Base-by-base conservation (phyloP, 2,888 invertebrate species). In the Epicampocera succincta region DNA sequence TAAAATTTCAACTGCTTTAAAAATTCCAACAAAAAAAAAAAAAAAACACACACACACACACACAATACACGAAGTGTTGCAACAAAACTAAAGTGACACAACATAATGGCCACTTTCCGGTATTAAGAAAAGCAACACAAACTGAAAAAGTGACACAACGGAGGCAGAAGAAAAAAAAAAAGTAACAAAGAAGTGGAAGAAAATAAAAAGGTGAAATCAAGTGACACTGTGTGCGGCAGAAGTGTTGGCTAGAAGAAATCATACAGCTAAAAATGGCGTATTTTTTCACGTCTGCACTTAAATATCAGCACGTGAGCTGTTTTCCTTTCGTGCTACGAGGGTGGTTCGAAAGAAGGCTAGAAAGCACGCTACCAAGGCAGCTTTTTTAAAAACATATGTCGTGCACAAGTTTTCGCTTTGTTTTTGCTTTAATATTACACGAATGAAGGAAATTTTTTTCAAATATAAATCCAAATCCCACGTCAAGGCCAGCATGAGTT, bases 251-350 rank as follows among this genome's bases (percentile, higher is more conserved):
- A 56, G 2, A 38, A 38, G 9, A 48, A 71, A 71, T 25, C 9
- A 9, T 12, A 13, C 3, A 13, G 65, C 46, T 68, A 52, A 66
- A 69, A 83, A 86, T 86, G 86, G 85, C 87, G 86, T 86, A 87
- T 87, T 88, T 88, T 25, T 86, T 87, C 89, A 89, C 89, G 89
- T 89, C 87, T 87, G 86, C 87, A 88, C 87, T 88, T 89, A 89
- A 89, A 89, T 88, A 87, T 86, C 87, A 87, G 87, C 89, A 89
- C 89, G 89, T 89, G 89, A 89, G 88, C 33, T 33, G 8, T 9
- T 9, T 33, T 9, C 33, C 0, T 44, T 54, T 54, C 2, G 17
- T 25, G 0, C 2, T 61, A 61, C 76, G 68, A 76, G 69, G 76
- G 60, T 3, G 4, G 4, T n/a, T n/a, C n/a, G n/a, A n/a, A n/a